Conservation (phyloP, 2,888 invertebrate species). For the Cepaea hortensis region DNA sequence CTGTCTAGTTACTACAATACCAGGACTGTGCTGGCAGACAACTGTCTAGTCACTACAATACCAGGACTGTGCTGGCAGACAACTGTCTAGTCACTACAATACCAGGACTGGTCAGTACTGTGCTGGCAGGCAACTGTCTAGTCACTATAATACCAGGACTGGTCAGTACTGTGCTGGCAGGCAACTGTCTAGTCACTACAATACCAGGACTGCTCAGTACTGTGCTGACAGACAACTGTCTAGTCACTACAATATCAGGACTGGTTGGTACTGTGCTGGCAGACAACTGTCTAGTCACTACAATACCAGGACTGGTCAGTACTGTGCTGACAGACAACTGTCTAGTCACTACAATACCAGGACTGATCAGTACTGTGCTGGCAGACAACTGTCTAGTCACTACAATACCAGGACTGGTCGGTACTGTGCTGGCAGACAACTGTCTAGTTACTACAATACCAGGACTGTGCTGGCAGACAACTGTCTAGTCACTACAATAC, state of each 20-base stretch:
- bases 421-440: too few species aligned
- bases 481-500: conserved; percentile 80
- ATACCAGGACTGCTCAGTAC: conserved; percentile 95
- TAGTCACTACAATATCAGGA: conserved; percentile 84
- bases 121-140: too few species aligned
- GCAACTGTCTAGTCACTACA: too few species aligned
- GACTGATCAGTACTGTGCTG: conserved; percentile 92
- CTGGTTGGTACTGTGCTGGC: too few species aligned
- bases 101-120: conserved; percentile 95
- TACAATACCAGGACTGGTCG: conserved; percentile 90
- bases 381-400: too few species aligned
- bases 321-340: too few species aligned
- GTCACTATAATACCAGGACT: conserved; percentile 86
- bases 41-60: conserved; percentile 78
- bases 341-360: conserved; percentile 83
- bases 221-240: too few species aligned
- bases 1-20: conserved; percentile 80
- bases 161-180: conserved; percentile 90
- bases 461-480: too few species aligned
- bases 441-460: conserved; percentile 82
- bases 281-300: too few species aligned
- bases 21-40: too few species aligned
- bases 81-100: conserved; percentile 78
- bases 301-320: conserved; percentile 92
- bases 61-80: too few species aligned